Conservation (phyloP, 2,113 vertebrate species). For the Upupa epops region DNA sequence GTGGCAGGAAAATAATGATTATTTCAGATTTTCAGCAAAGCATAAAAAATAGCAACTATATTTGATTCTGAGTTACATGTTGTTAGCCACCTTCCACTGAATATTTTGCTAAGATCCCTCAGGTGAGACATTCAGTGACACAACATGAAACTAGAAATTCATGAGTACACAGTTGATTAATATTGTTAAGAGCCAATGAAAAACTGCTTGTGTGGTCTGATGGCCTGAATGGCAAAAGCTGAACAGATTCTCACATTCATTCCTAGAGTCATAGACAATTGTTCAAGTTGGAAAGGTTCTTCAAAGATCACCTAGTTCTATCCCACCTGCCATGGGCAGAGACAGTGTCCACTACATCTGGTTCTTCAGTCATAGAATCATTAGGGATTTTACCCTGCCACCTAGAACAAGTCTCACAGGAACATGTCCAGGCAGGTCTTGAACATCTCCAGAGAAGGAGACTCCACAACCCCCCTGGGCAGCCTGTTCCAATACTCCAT, state of each 20-base stretch:
- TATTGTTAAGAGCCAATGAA: neutral
- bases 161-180: neutral
- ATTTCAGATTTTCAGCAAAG: neutral
- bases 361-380: no score
- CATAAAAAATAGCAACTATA: neutral
- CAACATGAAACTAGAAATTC: neutral
- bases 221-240: neutral
- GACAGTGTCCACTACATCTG: accelerated
- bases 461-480: no score
- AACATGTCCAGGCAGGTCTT: no score
- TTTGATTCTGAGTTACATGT: neutral
- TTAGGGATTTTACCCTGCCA: no score
- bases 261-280: neutral
- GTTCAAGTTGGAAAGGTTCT: neutral
- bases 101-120: neutral
- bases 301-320: neutral
- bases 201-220: neutral
- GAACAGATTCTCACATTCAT: neutral
- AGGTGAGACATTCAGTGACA: neutral
- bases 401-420: no score
- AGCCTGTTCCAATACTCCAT: no score
- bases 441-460: no score
- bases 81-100: neutral
- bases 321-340: accelerated
- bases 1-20: neutral